Evolutionary conservation across 2,797 vertebrate species (phyloP).

Genomic region (Fundulus diaphanus): DNA sequence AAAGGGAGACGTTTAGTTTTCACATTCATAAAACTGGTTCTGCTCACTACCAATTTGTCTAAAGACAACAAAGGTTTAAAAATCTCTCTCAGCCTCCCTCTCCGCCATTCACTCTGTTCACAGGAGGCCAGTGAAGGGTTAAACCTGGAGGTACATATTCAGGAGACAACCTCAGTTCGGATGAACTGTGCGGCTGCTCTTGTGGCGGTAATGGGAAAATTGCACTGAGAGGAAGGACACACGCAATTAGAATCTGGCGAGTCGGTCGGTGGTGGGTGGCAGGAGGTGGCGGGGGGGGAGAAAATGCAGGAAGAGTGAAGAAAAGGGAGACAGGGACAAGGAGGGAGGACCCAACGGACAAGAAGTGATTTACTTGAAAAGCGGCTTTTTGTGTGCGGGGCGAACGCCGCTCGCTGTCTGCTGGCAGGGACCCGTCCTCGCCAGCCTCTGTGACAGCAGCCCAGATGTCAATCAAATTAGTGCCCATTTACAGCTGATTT

Average conservation of each 20-base stretch:
- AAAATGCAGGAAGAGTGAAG: constrained; percentile 43
- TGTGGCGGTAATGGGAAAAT: constrained; percentile 96
- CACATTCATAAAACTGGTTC: not conserved
- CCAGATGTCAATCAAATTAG: constrained; percentile 99
- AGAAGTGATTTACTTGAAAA: constrained; percentile 98
- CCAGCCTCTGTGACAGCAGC: constrained; percentile 93
- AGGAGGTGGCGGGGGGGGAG: constrained; percentile 42
- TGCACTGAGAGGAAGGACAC: constrained; percentile 98
- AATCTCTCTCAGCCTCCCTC: not conserved
- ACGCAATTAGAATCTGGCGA: constrained; percentile 99
- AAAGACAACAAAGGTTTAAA: constrained; percentile 1
- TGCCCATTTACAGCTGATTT: constrained; percentile 99
- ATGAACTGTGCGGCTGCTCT: constrained; percentile 90
- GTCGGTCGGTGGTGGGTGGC: constrained; percentile 61
- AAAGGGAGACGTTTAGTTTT: constrained; percentile 12
- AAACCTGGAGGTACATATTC: constrained; percentile 88
- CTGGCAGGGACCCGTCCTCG: constrained; percentile 55
- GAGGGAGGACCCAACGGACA: constrained; percentile 90
- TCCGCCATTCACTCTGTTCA: not conserved
- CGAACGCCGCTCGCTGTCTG: constrained; percentile 77
- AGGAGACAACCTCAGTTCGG: constrained; percentile 92
- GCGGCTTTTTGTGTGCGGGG: constrained; percentile 89
- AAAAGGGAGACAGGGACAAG: constrained; percentile 44
- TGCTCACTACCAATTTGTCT: not conserved
- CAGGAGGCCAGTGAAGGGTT: constrained; percentile 82